Conservation (phyloP, 2,113 vertebrate genomes). For the Callorhinus ursinus region DNA sequence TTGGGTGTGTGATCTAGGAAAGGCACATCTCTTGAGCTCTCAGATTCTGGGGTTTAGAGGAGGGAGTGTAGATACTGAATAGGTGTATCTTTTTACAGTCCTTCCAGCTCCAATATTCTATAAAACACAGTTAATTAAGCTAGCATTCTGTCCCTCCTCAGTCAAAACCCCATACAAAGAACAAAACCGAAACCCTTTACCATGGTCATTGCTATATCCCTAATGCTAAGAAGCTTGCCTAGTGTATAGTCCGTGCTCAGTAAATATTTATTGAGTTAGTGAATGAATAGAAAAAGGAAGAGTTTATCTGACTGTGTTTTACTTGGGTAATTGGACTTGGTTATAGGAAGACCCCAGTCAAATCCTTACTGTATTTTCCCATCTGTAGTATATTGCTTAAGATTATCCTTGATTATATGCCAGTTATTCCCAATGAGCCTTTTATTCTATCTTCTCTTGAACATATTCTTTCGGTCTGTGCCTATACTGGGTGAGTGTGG, state of each 20-base stretch:
- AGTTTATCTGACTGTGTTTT: background rate
- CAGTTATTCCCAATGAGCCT: background rate
- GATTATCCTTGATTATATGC: background rate
- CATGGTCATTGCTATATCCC: background rate
- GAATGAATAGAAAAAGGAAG: background rate
- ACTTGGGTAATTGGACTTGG: background rate
- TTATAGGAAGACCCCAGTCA: background rate
- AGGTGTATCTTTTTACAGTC: background rate
- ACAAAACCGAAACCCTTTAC: background rate
- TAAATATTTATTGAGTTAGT: background rate
- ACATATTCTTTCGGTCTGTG: background rate
- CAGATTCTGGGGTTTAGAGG: background rate
- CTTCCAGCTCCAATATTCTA: background rate
- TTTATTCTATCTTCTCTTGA: background rate
- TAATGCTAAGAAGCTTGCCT: background rate
- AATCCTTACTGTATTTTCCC: background rate
- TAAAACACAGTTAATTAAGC: conserved; percentile 21
- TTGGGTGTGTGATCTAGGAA: background rate
- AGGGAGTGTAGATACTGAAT: background rate
- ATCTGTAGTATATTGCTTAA: background rate
- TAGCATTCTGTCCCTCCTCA: background rate
- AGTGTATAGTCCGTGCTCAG: background rate
- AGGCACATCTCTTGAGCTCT: background rate
- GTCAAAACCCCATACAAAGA: background rate
- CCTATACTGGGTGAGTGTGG: background rate